Evolutionary conservation across 1,140 invertebrate genomes (phyloP).

Genomic region (Conopomorpha cramerella): DNA sequence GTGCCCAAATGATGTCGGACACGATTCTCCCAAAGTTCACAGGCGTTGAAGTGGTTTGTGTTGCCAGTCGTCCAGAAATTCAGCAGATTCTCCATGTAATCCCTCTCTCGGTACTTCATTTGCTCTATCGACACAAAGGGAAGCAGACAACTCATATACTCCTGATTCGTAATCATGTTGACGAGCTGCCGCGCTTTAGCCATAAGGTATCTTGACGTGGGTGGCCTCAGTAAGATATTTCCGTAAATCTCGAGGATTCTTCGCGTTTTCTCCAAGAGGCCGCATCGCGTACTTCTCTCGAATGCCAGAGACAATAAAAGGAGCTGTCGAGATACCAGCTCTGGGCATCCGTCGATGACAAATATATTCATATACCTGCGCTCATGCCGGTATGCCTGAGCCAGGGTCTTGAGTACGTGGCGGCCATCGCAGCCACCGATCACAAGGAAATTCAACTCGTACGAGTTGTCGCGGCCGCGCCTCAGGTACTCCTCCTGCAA

Average conservation of each 20-base stretch:
- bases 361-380: constrained; percentile 65
- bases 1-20: constrained; percentile 67
- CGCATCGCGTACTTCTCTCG: constrained; percentile 67
- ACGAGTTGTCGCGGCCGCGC: constrained; percentile 29
- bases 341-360: constrained; percentile 74
- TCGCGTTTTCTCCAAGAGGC: constrained; percentile 72
- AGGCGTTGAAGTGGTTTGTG: constrained; percentile 68
- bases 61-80: constrained; percentile 74
- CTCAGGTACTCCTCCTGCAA: constrained; percentile 65
- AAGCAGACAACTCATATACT: constrained; percentile 65
- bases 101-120: constrained; percentile 78
- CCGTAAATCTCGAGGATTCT: constrained; percentile 81
- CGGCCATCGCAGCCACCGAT: constrained; percentile 73
- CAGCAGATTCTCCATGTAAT: constrained; percentile 79
- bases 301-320: constrained; percentile 72
- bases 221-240: constrained; percentile 75
- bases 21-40: constrained; percentile 75
- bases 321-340: constrained; percentile 77
- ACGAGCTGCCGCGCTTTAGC: constrained; percentile 67
- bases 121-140: constrained; percentile 67
- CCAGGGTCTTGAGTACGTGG: constrained; percentile 73
- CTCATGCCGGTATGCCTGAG: constrained; percentile 66
- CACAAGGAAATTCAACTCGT: constrained; percentile 68
- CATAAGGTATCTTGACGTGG: constrained; percentile 73
- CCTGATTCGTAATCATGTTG: constrained; percentile 70